phyloP scores from a whole-genome alignment of 2,888 invertebrate species.

The Mechanitis mazaeus region DNA sequence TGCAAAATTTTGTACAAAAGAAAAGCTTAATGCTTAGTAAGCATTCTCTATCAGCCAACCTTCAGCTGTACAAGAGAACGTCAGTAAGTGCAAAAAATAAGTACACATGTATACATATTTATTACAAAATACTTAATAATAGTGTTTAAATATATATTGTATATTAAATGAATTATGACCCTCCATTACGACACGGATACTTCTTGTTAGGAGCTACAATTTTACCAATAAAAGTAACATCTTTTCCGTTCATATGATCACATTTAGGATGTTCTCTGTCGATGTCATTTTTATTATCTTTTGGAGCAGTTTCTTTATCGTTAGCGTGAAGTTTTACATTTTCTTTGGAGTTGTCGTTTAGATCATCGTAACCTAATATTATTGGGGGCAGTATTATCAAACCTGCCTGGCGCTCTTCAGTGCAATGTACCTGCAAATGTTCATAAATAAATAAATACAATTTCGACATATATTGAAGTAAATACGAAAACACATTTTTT shows the following conservation, averaged over 20 bases:
- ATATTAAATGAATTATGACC: background rate
- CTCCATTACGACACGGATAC: background rate
- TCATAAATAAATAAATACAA: background rate
- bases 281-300: background rate
- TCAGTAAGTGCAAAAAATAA: no score
- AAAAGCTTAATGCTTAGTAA: no score
- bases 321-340: background rate
- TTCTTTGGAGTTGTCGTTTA: slow-evolving; percentile 35
- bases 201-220: background rate
- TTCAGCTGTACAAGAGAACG: no score
- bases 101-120: no score
- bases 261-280: background rate
- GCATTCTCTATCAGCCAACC: no score
- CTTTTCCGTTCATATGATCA: slow-evolving; percentile 1
- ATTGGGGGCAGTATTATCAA: slow-evolving; percentile 57
- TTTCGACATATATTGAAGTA: no score
- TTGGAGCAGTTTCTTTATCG: background rate
- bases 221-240: slow-evolving; percentile 9
- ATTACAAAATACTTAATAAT: no score
- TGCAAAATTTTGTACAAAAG: no score
- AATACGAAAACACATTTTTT: no score
- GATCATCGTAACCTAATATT: slow-evolving; percentile 57
- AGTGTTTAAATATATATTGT: no score
- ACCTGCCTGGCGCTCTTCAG: slow-evolving; percentile 46
- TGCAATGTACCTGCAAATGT: slow-evolving; percentile 26